phyloP scores from a whole-genome alignment of 2,113 vertebrate genomes.

The Pogona vitticeps region DNA sequence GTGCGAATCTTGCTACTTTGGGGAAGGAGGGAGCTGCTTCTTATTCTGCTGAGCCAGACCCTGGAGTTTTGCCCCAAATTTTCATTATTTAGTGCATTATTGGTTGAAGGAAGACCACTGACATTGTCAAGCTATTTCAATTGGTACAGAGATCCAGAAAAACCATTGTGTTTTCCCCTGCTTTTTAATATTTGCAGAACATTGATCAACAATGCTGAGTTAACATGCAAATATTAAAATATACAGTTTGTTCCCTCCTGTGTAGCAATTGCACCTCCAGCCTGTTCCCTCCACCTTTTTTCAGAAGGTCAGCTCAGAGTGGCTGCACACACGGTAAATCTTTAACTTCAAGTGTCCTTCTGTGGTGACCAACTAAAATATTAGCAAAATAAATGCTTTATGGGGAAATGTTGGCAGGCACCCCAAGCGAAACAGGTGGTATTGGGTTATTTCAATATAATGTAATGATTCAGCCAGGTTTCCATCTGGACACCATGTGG shows the following conservation, averaged over 20 bases:
- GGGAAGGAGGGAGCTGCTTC: neutral
- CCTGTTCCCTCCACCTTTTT: slow-evolving; percentile 46
- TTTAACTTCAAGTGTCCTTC: slow-evolving; percentile 85
- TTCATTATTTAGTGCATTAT: slow-evolving; percentile 51
- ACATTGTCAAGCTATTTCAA: slow-evolving; percentile 56
- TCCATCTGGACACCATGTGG: slow-evolving; percentile 87
- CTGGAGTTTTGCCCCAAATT: neutral
- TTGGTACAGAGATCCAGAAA: slow-evolving; percentile 56
- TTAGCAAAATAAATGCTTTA: slow-evolving; percentile 89
- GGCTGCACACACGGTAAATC: slow-evolving; percentile 81
- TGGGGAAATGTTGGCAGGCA: slow-evolving; percentile 86
- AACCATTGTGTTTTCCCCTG: slow-evolving; percentile 44
- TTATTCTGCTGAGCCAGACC: too few species aligned
- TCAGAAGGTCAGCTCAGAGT: slow-evolving; percentile 51
- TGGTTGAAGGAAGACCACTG: slow-evolving; percentile 51
- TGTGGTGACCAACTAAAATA: slow-evolving; percentile 86
- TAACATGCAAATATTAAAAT: slow-evolving; percentile 64
- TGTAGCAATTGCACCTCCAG: neutral
- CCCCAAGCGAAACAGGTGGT: slow-evolving; percentile 89
- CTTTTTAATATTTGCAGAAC: slow-evolving; percentile 49
- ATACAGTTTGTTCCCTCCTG: slow-evolving; percentile 59
- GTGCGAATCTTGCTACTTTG: neutral
- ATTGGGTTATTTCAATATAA: slow-evolving; percentile 94
- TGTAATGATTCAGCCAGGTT: slow-evolving; percentile 91
- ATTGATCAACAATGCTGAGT: slow-evolving; percentile 50